Base-by-base conservation (phyloP, 2,797 vertebrate species). In the Sebastolobus altivelis region DNA sequence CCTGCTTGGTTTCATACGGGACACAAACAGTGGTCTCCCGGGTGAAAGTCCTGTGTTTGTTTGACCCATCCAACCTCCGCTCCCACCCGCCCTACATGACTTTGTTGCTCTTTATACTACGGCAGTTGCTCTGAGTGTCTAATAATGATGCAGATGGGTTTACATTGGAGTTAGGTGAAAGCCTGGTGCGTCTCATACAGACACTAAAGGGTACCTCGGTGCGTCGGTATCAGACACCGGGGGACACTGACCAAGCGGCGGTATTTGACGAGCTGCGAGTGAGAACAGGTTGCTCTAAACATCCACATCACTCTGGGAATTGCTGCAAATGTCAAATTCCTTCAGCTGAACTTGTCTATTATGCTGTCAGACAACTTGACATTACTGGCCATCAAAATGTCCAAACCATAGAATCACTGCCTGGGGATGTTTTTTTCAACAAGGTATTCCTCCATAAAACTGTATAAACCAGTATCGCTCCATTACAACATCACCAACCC, bases 301-400 rank as follows among this genome's bases (percentile, higher is more conserved):
- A 73, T 67, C 38, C 52, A 65, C 67, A 63, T 77, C n/a, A 71
- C n/a, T 75, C 43, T 65, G 65, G 25, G 55, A 84, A 82, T 60
- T 37, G 33, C 69, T 79, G 61, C 49, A 60, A 52, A 59, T 86
- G 67, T 79, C 66, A 69, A 29, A 82, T 69, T 66, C 58, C 63
- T 60, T 35, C 18, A 58, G 8, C 25, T 77, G 37, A 71, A 80
- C 55, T 72, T 13, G 33, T 31, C 56, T n/a, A 52, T 62, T 61
- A 72, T 65, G 46, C 65, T 58, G 66, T 77, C 82, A 55, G 37
- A 73, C 40, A 61, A 25, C 68, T 72, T 46, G 55, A 81, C 74
- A 69, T 72, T 58, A 69, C 58, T 12, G 77, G 27, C 65, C 43
- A 33, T 70, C 31, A 71, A 31, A 56, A 67, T 29, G 37, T 72